phyloP scores from a whole-genome alignment of 1,140 invertebrate genomes.

The Cydia splendana region DNA sequence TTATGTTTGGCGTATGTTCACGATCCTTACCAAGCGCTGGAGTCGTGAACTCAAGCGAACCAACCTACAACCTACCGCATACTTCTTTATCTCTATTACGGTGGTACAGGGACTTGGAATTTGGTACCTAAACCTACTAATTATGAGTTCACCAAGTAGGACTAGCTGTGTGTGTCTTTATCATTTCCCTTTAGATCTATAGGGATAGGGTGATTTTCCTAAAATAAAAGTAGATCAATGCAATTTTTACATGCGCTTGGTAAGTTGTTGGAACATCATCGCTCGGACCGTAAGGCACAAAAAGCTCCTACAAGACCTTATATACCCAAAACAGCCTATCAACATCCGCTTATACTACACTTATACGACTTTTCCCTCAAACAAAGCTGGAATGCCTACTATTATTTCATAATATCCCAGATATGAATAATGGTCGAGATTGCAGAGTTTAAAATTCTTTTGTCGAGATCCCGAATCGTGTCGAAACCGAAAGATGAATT shows the following conservation, averaged over 20 bases:
- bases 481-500: constrained; percentile 49
- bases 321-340: neutral
- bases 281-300: constrained; percentile 42
- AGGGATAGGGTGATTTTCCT: too few species aligned
- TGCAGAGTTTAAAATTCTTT: constrained; percentile 59
- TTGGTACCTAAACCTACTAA: too few species aligned
- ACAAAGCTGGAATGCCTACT: constrained; percentile 34
- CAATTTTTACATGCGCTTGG: neutral
- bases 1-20: constrained; percentile 10
- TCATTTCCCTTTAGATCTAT: too few species aligned
- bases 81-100: too few species aligned
- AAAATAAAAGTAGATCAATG: too few species aligned
- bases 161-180: too few species aligned
- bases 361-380: neutral
- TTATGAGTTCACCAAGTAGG: too few species aligned
- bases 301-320: constrained; percentile 35
- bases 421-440: constrained; percentile 62
- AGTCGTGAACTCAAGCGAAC: neutral
- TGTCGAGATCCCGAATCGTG: constrained; percentile 42
- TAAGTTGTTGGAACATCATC: neutral
- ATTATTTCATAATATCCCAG: constrained; percentile 60
- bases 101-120: too few species aligned
- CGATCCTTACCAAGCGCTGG: neutral
- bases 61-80: neutral
- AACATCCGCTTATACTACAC: neutral